Evolutionary conservation across 2,888 invertebrate genomes (phyloP).

Genomic region (Lymantria monacha): DNA sequence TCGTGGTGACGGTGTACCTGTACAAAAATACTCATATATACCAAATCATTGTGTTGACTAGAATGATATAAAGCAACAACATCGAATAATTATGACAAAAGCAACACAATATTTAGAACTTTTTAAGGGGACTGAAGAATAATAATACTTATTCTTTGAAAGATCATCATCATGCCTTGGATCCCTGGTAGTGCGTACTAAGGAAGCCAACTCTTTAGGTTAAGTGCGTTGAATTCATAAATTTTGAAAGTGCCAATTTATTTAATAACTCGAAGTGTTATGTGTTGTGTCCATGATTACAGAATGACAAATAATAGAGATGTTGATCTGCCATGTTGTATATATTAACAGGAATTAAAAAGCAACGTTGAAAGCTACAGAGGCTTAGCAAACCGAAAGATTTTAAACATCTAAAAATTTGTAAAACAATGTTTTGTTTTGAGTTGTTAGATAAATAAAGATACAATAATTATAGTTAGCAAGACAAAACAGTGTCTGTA

Average conservation of each 20-base stretch:
- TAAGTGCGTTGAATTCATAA: constrained; percentile 40
- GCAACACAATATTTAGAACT: constrained; percentile 50
- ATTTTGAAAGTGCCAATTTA: constrained; percentile 50
- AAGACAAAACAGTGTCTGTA: constrained; percentile 56
- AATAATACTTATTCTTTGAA: constrained; percentile 36
- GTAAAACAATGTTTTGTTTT: constrained; percentile 24
- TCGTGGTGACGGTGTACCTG: constrained; percentile 89
- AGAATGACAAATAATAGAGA: constrained; percentile 24
- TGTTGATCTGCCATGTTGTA: constrained; percentile 30
- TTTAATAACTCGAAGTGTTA: constrained; percentile 17
- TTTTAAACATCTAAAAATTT: constrained; percentile 27
- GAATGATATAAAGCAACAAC: constrained; percentile 57
- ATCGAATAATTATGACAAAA: constrained; percentile 57
- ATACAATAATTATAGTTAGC: not conserved
- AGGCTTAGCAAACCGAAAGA: constrained; percentile 5
- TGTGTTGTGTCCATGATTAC: constrained; percentile 26
- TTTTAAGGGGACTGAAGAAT: constrained; percentile 24
- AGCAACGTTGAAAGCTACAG: constrained; percentile 31
- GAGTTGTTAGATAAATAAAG: not conserved
- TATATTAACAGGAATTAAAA: constrained; percentile 21
- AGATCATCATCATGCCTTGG: constrained; percentile 55
- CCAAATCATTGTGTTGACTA: constrained; percentile 17
- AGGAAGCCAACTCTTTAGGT: constrained; percentile 72
- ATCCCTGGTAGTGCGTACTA: constrained; percentile 59
- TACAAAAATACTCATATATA: constrained; percentile 37